Percentiles rank a stretch among this genome's conserved stretches.
phyloP scores from a whole-genome alignment of 1,140 invertebrate species.

The Aleiodes sp. region DNA sequence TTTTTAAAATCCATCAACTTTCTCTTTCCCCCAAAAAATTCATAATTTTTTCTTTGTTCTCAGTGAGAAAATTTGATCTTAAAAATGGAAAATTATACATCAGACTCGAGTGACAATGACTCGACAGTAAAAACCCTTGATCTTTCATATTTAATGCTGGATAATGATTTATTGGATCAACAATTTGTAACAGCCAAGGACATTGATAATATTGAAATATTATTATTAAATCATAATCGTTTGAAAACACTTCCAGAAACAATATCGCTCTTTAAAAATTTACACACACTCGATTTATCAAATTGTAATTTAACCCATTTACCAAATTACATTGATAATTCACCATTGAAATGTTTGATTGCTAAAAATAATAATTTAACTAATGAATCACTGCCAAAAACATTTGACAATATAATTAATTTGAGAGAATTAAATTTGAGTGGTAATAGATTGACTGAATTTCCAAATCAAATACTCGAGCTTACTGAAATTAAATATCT shows the following conservation, averaged over 20 bases:
- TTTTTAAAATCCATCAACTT: no score
- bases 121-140: conserved; percentile 74
- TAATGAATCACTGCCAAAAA: conserved; percentile 86
- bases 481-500: conserved; percentile 80
- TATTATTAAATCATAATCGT: conserved; percentile 78
- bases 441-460: conserved; percentile 84
- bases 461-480: conserved; percentile 89
- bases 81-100: conserved; percentile 78
- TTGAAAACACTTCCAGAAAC: conserved; percentile 66
- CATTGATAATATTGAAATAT: conserved; percentile 73
- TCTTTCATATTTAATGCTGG: conserved; percentile 74
- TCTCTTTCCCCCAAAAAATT: no score
- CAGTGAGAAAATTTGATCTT: neutral
- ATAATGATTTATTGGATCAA: conserved; percentile 68
- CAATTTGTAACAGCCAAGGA: conserved; percentile 70
- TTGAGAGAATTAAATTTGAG: conserved; percentile 90
- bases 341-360: conserved; percentile 80
- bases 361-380: conserved; percentile 89
- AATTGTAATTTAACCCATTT: conserved; percentile 83
- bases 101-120: conserved; percentile 83
- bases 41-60: no score
- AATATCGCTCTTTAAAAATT: conserved; percentile 73
- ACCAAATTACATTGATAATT: conserved; percentile 77
- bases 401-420: conserved; percentile 70
- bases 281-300: conserved; percentile 85